Conservation (phyloP, 1,140 invertebrate genomes). For the Mya arenaria region DNA sequence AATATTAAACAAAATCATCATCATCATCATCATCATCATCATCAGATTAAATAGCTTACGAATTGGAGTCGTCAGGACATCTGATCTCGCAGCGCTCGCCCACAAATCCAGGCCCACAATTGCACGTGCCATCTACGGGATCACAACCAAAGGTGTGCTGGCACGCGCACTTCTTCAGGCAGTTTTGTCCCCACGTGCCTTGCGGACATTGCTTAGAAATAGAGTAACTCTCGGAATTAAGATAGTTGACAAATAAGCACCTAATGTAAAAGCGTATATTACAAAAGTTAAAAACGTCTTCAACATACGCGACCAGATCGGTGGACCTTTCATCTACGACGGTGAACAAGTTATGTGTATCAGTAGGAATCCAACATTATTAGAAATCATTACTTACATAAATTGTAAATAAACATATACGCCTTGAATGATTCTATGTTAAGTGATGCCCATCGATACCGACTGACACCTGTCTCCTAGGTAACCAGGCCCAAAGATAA, state of each 20-base stretch:
- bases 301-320: too few species aligned
- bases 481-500: constrained; percentile 93
- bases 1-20: not conserved
- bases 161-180: constrained; percentile 81
- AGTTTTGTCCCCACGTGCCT: constrained; percentile 60
- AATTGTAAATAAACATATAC: too few species aligned
- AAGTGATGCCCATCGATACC: too few species aligned
- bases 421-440: too few species aligned
- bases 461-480: constrained; percentile 89
- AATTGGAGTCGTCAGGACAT: constrained; percentile 24
- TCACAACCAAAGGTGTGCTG: constrained; percentile 79
- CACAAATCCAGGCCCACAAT: constrained; percentile 92
- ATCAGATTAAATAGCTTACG: not conserved
- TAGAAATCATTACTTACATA: too few species aligned
- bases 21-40: not conserved
- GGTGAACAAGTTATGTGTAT: too few species aligned
- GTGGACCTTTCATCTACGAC: too few species aligned
- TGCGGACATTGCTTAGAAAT: constrained; percentile 61
- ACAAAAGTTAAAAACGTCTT: too few species aligned
- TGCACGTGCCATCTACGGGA: constrained; percentile 87
- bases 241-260: too few species aligned
- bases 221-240: too few species aligned
- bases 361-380: too few species aligned
- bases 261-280: too few species aligned
- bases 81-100: constrained; percentile 83